These are phyloP conservation scores for Sesamia inferens DNA, from an alignment of 2,888 invertebrate species.

Conservation along the genomic window DNA sequence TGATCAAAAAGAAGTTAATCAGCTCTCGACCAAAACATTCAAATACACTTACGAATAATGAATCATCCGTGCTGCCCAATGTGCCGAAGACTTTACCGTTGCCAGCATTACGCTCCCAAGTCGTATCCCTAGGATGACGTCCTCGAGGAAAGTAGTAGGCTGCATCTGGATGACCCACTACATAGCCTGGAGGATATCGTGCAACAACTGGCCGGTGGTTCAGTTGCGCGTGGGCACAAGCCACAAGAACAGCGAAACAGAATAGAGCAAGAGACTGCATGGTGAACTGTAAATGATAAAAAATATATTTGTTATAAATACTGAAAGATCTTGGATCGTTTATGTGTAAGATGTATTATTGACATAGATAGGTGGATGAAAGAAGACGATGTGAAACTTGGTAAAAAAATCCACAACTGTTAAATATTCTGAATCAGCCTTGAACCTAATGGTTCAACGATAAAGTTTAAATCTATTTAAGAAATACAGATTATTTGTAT, in stretches of 20 bases:
- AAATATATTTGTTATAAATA: background rate
- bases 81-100: conserved; percentile 73
- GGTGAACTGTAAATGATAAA: conserved; percentile 44
- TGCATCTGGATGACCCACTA: conserved; percentile 26
- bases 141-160: background rate
- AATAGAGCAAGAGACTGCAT: conserved; percentile 60
- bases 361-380: background rate
- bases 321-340: background rate
- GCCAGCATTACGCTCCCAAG: conserved; percentile 60
- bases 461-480: no score
- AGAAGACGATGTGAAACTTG: background rate
- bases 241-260: conserved; percentile 52
- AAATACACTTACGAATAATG: conserved; percentile 71
- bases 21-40: background rate
- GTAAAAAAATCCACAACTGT: background rate
- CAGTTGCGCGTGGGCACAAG: conserved; percentile 44
- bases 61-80: conserved; percentile 75
- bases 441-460: no score
- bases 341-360: background rate
- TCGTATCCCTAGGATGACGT: conserved; percentile 61
- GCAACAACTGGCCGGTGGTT: background rate
- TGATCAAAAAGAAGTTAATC: background rate
- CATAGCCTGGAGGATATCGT: conserved; percentile 12
- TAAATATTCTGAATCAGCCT: no score
- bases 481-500: no score